Evolutionary conservation across 2,888 invertebrate genomes (phyloP).

Genomic region (Acleris literana): DNA sequence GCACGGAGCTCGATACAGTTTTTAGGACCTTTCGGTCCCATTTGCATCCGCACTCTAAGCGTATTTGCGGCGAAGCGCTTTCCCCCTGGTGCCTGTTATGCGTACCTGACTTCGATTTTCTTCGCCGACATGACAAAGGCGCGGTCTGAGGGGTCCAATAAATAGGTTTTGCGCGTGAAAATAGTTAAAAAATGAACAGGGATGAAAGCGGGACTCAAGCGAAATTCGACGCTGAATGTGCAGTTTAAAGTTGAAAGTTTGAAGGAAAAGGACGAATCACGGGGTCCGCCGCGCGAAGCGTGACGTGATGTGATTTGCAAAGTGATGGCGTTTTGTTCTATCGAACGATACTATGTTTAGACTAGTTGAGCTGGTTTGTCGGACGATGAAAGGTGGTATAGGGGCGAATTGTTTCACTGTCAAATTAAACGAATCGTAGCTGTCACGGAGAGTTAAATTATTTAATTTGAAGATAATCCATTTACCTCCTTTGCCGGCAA

Average conservation of each 20-base stretch:
- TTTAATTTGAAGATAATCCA: no score
- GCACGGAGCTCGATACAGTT: constrained; percentile 66
- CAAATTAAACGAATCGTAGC: no score
- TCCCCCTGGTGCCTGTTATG: constrained; percentile 60
- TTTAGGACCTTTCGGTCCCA: constrained; percentile 72
- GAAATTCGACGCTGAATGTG: constrained; percentile 53
- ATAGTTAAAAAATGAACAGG: constrained; percentile 72
- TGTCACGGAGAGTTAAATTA: no score
- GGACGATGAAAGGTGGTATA: constrained; percentile 21
- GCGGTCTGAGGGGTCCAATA: constrained; percentile 79
- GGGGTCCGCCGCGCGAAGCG: constrained; percentile 46
- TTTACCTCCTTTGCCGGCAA: no score
- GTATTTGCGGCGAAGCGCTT: constrained; percentile 75
- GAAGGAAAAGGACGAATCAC: constrained; percentile 31
- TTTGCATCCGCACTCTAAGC: constrained; percentile 78
- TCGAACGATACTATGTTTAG: constrained; percentile 35
- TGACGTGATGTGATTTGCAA: constrained; percentile 59
- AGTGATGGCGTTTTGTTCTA: constrained; percentile 53
- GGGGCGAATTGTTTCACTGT: background rate
- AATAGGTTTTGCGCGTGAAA: constrained; percentile 73
- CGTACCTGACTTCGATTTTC: constrained; percentile 79
- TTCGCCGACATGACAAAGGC: constrained; percentile 78
- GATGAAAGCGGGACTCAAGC: constrained; percentile 48
- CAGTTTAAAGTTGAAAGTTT: constrained; percentile 53
- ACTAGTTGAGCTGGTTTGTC: constrained; percentile 29